Conservation (phyloP, 1,140 invertebrate species). For the Gerris buenoi region DNA sequence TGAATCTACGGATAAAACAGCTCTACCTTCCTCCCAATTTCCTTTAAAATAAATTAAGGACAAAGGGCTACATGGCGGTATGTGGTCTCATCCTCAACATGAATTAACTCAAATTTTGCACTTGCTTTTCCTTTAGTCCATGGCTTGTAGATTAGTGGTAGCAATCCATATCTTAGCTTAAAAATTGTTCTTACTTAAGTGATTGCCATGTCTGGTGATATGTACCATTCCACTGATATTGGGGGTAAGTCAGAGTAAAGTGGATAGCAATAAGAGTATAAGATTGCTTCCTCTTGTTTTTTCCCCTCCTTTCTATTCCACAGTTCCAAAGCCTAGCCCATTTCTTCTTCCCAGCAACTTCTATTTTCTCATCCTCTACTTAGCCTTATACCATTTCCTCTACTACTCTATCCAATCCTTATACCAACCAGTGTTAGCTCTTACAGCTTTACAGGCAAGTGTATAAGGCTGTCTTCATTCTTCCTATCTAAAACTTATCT, state of each 20-base stretch:
- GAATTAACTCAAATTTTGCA: neutral
- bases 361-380: neutral
- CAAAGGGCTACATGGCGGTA: no score
- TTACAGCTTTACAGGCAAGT: no score
- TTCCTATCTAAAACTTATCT: no score
- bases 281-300: no score
- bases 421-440: no score
- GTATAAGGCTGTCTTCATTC: no score
- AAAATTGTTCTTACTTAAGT: neutral
- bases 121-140: neutral
- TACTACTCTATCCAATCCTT: no score
- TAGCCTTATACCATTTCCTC: no score
- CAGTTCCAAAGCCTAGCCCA: neutral
- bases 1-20: no score
- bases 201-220: neutral
- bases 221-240: neutral
- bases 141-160: neutral
- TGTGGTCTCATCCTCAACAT: neutral
- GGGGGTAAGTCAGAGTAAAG: neutral
- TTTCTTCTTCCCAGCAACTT: neutral
- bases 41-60: no score
- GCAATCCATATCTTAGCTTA: neutral
- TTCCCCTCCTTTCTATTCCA: neutral
- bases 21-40: no score
- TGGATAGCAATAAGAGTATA: neutral